These are phyloP conservation scores for Sprattus sprattus DNA, from an alignment of 2,113 vertebrate genomes.

Conservation along the genomic window DNA sequence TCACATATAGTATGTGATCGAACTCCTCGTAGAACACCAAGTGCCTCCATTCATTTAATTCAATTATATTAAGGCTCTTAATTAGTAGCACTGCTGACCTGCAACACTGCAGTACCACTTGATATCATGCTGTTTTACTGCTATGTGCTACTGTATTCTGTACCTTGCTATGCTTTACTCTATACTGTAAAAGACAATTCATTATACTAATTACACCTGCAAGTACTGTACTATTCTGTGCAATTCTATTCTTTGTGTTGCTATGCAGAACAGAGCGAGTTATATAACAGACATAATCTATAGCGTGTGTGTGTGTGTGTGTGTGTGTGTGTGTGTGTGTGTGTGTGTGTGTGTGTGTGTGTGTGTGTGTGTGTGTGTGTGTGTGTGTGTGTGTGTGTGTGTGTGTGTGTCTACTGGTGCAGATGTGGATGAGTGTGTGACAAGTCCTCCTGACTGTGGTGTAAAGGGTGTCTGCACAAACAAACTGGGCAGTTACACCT, in stretches of 20 bases:
- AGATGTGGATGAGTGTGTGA: background rate
- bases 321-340: background rate
- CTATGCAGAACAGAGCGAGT: background rate
- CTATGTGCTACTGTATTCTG: background rate
- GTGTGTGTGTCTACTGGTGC: background rate
- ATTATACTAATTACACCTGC: background rate
- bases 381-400: background rate
- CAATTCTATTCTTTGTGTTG: background rate
- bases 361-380: background rate
- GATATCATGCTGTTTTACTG: background rate
- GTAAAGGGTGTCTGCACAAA: background rate
- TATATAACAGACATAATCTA: background rate
- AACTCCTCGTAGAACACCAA: too few relatives aligned
- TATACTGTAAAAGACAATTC: background rate
- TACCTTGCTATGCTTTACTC: background rate
- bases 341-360: background rate
- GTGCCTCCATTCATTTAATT: too few relatives aligned
- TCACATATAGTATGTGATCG: too few relatives aligned
- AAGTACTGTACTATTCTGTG: background rate
- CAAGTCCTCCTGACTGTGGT: background rate
- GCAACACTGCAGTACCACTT: too few relatives aligned
- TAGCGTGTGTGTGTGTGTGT: background rate
- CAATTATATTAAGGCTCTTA: too few relatives aligned
- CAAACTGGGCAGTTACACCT: slow-evolving; percentile 36
- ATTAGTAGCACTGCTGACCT: too few relatives aligned